Evolutionary conservation across 2,888 invertebrate genomes (phyloP), one percentile per base, ranked within the genome.

Genomic region (Andrena flavipes): DNA sequence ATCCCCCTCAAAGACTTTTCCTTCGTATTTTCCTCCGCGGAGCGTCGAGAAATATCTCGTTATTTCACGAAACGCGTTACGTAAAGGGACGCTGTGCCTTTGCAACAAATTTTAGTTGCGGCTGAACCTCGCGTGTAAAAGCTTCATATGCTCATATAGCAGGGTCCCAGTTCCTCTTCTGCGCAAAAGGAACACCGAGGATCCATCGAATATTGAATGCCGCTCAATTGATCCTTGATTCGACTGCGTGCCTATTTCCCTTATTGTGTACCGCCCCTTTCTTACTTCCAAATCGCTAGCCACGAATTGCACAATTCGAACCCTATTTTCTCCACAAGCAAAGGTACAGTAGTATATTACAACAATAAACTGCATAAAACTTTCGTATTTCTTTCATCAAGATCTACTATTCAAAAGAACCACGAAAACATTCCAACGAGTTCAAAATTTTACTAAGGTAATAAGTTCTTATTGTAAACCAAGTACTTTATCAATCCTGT

Each of bases 1-100:
- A 82, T 42, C 42, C 42, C 16, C 64, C 42, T 42, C 48, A 51
- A 67, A 80, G 62, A 48, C 26, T 23, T 26, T 33, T 69, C 65
- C 48, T n/a, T 51, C 30, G 6, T 65, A 67, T 35, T 54, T 62
- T 8, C 48, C 30, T 35, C 26, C 13, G 26, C 42, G 48, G 1
- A 16, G 42, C 13, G 29, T n/a, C 42, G 77, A 62, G 29, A 23
- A 48, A 59, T 65, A 49, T 48, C 59, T 74, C 54, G 77, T 68
- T 74, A 74, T 56, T 54, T 54, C 51, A n/a, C 62, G 30, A 5
- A n/a, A 68, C 62, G 23, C 16, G 35, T 64, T 51, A 56, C 42
- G 54, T n/a, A 54, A 70, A 42, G n/a, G 35, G 23, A 23, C 16
- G 6, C 42, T 20, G 8, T 48, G 30, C 74, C 29, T 29, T 30